Evolutionary conservation across 2,113 vertebrate species (phyloP).

Genomic region (Pelmatolapia mariae): DNA sequence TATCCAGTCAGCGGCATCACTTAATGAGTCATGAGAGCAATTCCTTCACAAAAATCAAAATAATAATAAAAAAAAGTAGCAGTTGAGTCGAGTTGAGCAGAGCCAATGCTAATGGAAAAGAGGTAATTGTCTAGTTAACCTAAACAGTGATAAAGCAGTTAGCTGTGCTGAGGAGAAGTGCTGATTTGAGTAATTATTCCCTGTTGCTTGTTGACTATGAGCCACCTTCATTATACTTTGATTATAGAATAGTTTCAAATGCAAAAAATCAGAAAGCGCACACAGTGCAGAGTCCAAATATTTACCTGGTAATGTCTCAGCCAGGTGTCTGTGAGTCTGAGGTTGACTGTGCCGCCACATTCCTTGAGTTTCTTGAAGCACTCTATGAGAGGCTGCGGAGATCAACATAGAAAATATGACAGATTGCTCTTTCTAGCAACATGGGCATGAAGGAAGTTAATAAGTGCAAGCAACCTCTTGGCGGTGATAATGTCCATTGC

Average conservation of each 20-base stretch:
- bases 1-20: neutral
- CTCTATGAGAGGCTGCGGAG: slow-evolving; percentile 84
- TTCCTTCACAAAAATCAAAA: neutral
- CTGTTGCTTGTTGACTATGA: neutral
- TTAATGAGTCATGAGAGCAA: fast-evolving
- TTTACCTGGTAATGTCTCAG: slow-evolving; percentile 93
- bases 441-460: neutral
- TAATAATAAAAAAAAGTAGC: neutral
- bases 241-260: neutral
- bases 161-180: neutral
- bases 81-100: neutral
- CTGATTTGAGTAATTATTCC: neutral
- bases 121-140: neutral
- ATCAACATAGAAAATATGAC: neutral
- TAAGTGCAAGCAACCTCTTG: neutral
- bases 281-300: neutral
- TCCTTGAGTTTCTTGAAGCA: slow-evolving; percentile 94
- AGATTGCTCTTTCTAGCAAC: neutral
- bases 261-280: neutral
- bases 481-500: neutral
- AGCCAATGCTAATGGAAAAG: neutral
- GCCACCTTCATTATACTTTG: neutral
- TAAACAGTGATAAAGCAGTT: neutral
- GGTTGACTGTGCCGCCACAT: slow-evolving; percentile 83
- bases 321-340: slow-evolving; percentile 92